Base-by-base conservation (phyloP, 2,888 invertebrate species). In the Prosapia bicincta region DNA sequence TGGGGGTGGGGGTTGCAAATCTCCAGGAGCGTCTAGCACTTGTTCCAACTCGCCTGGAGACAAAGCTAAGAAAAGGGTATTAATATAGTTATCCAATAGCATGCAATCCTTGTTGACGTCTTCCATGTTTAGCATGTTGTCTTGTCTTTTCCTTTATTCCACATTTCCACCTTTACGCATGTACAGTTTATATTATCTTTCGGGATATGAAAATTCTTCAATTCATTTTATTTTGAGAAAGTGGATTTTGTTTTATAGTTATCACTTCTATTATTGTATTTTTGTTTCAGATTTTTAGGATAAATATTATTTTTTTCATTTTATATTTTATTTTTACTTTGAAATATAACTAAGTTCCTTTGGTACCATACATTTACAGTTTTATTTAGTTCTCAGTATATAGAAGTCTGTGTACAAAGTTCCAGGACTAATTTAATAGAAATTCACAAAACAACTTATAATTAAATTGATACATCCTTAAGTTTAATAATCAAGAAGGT, bases 31-130 rank as follows among this genome's bases (percentile, higher is more conserved):
- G 26, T 82, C 83, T 28, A 81, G 76, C 78, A 82, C 83, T 71
- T 76, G 74, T 79, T 83, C 81, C 79, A 81, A 76, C 78, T 82
- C 86, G 2, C 85, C 85, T n/a, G 83, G 83, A 78, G 86, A 86
- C 79, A 86, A 86, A 76, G 74, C 78, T n/a, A 82, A 81, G 78
- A 81, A 80, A 79, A 82, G 81, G 79, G 82, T 81, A 78, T 76
- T 1, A 25, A 26, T 13, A 7, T 26, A 26, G 15, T 15, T 67
- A 13, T 3, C 15, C 13, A 25, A 26, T n/a, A 72, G 72, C 72
- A 72, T 65, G 66, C 25, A 23, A 66, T 67, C 54, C 54, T 54
- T 54, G 54, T 38, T 38, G 7, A 20, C 20, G 54, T n/a, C 54
- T n/a, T 54, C 20, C 20, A 10, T 54, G 54, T 54, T 5, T 54